Evolutionary conservation across 2,797 vertebrate genomes (phyloP).

Genomic region (Pelobates cultripes): DNA sequence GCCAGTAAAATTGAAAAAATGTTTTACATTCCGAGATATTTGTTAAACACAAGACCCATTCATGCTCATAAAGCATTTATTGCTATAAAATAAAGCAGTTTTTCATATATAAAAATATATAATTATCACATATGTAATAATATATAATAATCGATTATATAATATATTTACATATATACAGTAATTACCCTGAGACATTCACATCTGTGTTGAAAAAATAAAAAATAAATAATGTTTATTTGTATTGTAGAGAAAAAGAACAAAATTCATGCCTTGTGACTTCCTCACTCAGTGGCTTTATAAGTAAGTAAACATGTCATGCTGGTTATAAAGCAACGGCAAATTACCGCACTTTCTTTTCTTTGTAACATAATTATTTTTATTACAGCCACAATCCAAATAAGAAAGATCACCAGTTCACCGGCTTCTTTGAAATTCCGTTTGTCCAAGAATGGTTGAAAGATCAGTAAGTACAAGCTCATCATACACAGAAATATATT

Average conservation of each 20-base stretch:
- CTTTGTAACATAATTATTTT: not conserved
- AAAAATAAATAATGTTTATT: slow-evolving; percentile 57
- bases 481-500: not conserved
- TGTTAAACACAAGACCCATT: too few relatives aligned
- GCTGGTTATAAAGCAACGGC: not conserved
- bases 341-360: not conserved
- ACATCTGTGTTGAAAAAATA: too few relatives aligned
- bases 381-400: slow-evolving; percentile 78
- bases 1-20: too few relatives aligned
- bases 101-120: too few relatives aligned
- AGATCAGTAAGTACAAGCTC: slow-evolving; percentile 79
- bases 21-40: too few relatives aligned
- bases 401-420: slow-evolving; percentile 70
- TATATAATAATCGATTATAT: too few relatives aligned
- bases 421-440: slow-evolving; percentile 80
- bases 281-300: slow-evolving; percentile 91
- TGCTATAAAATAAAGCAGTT: too few relatives aligned
- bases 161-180: too few relatives aligned
- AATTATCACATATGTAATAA: too few relatives aligned
- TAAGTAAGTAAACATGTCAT: slow-evolving; percentile 80
- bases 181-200: too few relatives aligned
- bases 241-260: slow-evolving; percentile 80
- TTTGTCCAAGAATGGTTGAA: slow-evolving; percentile 85
- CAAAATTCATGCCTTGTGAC: slow-evolving; percentile 85
- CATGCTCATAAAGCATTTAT: too few relatives aligned